Conservation (phyloP, 2,888 invertebrate species). For the Lathronympha strigana region DNA sequence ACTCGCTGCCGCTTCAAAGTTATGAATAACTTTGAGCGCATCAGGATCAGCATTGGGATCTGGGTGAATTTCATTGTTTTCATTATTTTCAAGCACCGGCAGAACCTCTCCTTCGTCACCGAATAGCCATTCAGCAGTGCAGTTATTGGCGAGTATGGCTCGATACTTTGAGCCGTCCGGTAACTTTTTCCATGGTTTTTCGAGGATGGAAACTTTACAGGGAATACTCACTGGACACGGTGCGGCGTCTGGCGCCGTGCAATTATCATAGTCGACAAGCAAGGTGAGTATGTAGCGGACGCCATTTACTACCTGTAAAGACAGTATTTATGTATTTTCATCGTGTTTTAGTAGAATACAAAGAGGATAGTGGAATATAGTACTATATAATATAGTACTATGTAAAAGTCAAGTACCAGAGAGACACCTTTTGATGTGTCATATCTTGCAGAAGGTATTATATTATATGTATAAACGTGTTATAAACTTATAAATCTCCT, state of each 20-base stretch:
- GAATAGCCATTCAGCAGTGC: constrained; percentile 84
- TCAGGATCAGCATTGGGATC: constrained; percentile 50
- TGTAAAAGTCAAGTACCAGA: too few relatives aligned
- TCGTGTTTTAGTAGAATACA: background rate
- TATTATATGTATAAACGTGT: too few relatives aligned
- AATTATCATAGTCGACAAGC: constrained; percentile 77
- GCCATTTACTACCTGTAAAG: constrained; percentile 83
- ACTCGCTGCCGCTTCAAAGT: constrained; percentile 59
- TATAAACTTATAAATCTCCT: too few relatives aligned
- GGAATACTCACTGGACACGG: constrained; percentile 64
- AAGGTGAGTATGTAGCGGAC: constrained; percentile 83
- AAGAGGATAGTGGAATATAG: too few relatives aligned
- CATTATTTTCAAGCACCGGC: constrained; percentile 49
- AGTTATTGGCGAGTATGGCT: constrained; percentile 86
- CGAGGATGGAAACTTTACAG: constrained; percentile 86
- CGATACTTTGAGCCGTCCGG: constrained; percentile 84
- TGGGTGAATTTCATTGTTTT: constrained; percentile 51
- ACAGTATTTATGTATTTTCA: background rate
- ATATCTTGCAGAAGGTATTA: too few relatives aligned
- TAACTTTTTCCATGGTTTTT: constrained; percentile 86
- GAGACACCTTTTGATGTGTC: too few relatives aligned
- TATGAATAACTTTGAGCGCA: constrained; percentile 65
- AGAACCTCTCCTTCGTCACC: constrained; percentile 68
- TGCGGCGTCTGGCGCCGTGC: constrained; percentile 59
- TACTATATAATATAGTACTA: too few relatives aligned